Base-by-base conservation (phyloP, 2,888 invertebrate species). In the Resseliella maxima region DNA sequence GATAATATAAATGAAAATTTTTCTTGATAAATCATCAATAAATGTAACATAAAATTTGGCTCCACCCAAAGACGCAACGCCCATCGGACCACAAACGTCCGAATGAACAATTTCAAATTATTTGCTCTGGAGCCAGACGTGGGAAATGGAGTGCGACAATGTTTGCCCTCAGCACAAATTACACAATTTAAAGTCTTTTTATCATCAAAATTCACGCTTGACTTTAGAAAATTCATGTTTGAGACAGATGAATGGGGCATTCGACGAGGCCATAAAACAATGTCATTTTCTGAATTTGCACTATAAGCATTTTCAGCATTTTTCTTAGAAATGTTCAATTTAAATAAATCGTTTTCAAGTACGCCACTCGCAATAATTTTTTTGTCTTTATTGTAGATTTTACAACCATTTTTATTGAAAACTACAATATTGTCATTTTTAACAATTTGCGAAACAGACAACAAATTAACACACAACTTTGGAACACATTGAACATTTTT, bases 261-360 rank as follows among this genome's bases (percentile, higher is more conserved):
- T n/a, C 85, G 85, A 6, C 46, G 27, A 85, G 45, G 85, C 85
- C 85, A 85, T 31, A 85, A 41, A 27, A 38, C 21, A 5, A n/a
- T 3, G 27, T 86, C 88, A 50, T 18, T 50, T 50, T 50, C 50
- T 10, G 64, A 27, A 6, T 64, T 64, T 10, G 64, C 64, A 31
- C 12, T 18, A 31, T 12, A 64, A 3, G 64, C 64, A 27, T n/a
- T n/a, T n/a, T n/a, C n/a, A n/a, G n/a, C 10, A 27, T 3, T 64
- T 64, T 64, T 31, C 10, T 24, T 5, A 6, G 27, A 6, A 12
- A 10, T 8, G 18, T 64, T 64, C 5, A 64, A 27, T 18, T 64
- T 64, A 31, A 31, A 64, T 18, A 64, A 2, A 31, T 64, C 35
- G 10, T 64, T 31, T 31, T 31, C 64, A 24, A 45, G 38, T 46